Conservation (phyloP, 1,140 invertebrate species). For the Druon quercuslanigerum region DNA sequence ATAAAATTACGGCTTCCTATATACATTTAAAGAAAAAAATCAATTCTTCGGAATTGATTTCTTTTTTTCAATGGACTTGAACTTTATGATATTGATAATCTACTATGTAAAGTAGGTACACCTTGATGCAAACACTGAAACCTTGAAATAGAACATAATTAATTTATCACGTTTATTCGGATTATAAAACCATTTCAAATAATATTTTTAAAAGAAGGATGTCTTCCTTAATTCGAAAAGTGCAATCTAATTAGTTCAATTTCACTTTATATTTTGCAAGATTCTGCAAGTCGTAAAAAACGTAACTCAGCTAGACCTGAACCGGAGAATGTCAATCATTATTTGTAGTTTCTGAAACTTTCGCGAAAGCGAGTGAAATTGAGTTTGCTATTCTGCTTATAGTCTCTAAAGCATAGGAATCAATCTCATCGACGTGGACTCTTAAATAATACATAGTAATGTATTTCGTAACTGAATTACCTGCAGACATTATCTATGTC, state of each 20-base stretch:
- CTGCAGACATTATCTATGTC: slow-evolving; percentile 79
- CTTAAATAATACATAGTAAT: slow-evolving; percentile 25
- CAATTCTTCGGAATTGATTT: background rate
- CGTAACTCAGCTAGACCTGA: background rate
- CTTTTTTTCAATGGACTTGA: background rate
- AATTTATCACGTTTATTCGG: background rate
- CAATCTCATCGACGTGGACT: slow-evolving; percentile 5
- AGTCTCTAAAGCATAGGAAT: slow-evolving; percentile 16
- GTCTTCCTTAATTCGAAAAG: background rate
- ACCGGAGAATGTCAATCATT: slow-evolving; percentile 6
- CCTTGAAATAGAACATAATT: slow-evolving; percentile 25
- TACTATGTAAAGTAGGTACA: background rate
- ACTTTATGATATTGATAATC: slow-evolving; percentile 12
- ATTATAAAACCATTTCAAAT: background rate
- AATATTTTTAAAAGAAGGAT: background rate
- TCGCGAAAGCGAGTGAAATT: background rate
- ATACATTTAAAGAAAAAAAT: too few relatives aligned
- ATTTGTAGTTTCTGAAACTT: slow-evolving; percentile 10
- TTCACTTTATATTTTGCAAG: background rate
- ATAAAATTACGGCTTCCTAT: too few relatives aligned
- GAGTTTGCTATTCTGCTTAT: slow-evolving; percentile 4
- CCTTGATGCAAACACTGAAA: background rate
- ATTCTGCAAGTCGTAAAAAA: background rate
- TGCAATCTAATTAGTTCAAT: background rate
- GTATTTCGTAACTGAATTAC: slow-evolving; percentile 47